Evolutionary conservation across 2,888 invertebrate genomes (phyloP).

Genomic region (Netelia inedita): DNA sequence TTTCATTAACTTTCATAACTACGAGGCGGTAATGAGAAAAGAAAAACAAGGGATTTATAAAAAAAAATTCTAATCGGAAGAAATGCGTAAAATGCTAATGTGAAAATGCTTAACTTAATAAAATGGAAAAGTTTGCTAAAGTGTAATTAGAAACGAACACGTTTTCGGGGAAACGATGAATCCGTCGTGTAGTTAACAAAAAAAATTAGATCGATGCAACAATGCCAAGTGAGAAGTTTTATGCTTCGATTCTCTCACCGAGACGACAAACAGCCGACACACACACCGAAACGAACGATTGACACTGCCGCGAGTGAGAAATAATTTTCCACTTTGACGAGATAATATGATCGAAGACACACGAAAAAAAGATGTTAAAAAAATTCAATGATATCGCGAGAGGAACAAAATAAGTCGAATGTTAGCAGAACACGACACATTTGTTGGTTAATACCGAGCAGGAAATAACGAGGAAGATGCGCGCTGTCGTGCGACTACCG

Average conservation of each 20-base stretch:
- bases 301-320: conserved; percentile 50
- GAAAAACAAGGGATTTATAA: neutral
- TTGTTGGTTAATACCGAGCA: conserved; percentile 72
- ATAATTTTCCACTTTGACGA: conserved; percentile 67
- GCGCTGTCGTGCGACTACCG: conserved; percentile 57
- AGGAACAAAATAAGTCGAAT: conserved; percentile 64
- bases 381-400: conserved; percentile 61
- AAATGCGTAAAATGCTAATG: too few species aligned
- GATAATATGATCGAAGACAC: conserved; percentile 58
- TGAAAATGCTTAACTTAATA: neutral
- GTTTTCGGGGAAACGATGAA: conserved; percentile 14
- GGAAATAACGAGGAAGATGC: conserved; percentile 64
- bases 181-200: conserved; percentile 57
- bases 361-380: conserved; percentile 33
- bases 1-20: too few species aligned
- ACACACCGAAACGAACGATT: conserved; percentile 57
- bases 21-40: neutral
- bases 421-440: conserved; percentile 55
- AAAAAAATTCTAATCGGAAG: too few species aligned
- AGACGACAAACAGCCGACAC: conserved; percentile 49
- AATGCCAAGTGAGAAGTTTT: conserved; percentile 19
- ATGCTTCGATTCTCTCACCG: conserved; percentile 45
- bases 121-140: neutral
- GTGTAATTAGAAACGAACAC: conserved; percentile 49
- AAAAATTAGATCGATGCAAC: conserved; percentile 26